Evolutionary conservation across 2,888 invertebrate species (phyloP).

Genomic region (Troides oblongomaculatus): DNA sequence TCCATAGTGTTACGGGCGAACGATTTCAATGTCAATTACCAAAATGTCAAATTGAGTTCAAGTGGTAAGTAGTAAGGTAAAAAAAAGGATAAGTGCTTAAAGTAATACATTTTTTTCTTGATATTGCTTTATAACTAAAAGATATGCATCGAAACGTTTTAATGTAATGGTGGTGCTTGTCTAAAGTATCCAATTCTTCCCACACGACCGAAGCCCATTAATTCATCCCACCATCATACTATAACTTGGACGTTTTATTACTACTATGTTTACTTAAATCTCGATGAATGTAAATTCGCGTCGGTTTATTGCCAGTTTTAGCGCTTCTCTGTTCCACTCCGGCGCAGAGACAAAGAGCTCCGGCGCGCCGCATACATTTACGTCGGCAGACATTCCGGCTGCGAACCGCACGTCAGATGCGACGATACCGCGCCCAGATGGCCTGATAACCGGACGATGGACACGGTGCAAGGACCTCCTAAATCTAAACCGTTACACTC

Average conservation of each 20-base stretch:
- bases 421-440: constrained; percentile 37
- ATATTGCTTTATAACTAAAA: too few relatives aligned
- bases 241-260: constrained; percentile 21
- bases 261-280: constrained; percentile 22
- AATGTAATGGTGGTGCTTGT: background rate
- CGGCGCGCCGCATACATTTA: constrained; percentile 42
- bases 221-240: constrained; percentile 4
- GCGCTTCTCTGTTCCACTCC: constrained; percentile 14
- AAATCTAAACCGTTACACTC: constrained; percentile 38
- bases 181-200: background rate
- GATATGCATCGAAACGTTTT: too few relatives aligned
- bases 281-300: constrained; percentile 20
- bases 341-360: constrained; percentile 41
- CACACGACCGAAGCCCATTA: background rate
- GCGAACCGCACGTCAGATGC: constrained; percentile 42
- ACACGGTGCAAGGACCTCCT: constrained; percentile 49
- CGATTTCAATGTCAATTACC: too few relatives aligned
- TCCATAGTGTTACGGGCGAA: too few relatives aligned
- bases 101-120: too few relatives aligned
- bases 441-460: constrained; percentile 36
- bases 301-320: constrained; percentile 19
- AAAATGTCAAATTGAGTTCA: too few relatives aligned
- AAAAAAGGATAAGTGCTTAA: too few relatives aligned
- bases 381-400: constrained; percentile 54
- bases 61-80: too few relatives aligned